Conservation (phyloP, 2,888 invertebrate genomes). For the Diachrysia chrysitis region DNA sequence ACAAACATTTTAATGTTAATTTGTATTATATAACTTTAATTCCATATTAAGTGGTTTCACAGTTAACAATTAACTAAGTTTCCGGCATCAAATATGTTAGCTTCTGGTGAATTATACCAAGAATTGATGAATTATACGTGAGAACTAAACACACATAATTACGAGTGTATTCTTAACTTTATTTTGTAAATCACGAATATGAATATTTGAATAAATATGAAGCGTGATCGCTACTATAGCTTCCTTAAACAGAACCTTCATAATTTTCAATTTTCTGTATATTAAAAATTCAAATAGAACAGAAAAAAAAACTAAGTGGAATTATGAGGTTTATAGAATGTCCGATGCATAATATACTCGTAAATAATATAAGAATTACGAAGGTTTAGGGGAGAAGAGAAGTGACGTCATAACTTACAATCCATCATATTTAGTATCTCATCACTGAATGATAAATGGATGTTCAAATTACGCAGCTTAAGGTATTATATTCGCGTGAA, state of each 20-base stretch:
- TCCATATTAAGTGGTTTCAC: conserved; percentile 16
- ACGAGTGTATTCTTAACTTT: conserved; percentile 58
- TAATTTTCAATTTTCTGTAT: conserved; percentile 56
- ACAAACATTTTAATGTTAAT: background rate
- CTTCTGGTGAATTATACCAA: conserved; percentile 60
- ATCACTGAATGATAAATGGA: conserved; percentile 73
- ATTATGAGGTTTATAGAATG: conserved; percentile 48
- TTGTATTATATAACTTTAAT: background rate
- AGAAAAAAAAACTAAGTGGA: conserved; percentile 41
- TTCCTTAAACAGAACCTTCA: conserved; percentile 68
- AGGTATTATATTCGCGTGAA: conserved; percentile 46
- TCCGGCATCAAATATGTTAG: conserved; percentile 58
- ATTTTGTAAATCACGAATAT: conserved; percentile 63
- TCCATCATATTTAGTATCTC: conserved; percentile 71
- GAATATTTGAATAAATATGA: conserved; percentile 61
- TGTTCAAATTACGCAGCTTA: conserved; percentile 49
- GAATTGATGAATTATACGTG: conserved; percentile 54
- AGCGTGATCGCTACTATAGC: conserved; percentile 61
- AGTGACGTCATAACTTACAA: conserved; percentile 56
- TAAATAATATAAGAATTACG: conserved; percentile 43
- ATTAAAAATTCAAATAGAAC: conserved; percentile 42
- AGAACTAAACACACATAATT: conserved; percentile 55
- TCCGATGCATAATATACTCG: conserved; percentile 44
- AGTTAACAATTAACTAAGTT: conserved; percentile 51
- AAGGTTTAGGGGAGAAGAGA: conserved; percentile 23